Conservation (phyloP, 35 echinoderm and acorn worm species). For the Stichopus chloronotus region DNA sequence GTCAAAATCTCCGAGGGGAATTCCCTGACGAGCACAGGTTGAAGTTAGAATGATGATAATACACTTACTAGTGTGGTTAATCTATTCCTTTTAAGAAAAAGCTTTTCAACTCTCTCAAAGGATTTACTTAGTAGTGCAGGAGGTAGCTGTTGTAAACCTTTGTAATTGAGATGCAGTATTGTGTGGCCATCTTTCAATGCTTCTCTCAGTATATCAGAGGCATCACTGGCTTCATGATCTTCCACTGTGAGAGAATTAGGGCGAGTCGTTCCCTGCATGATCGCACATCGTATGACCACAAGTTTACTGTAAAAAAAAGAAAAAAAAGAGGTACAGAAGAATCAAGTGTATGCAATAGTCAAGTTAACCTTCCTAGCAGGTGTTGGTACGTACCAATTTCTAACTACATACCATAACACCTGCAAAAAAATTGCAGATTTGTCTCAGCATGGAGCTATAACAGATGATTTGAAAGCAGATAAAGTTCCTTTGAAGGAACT, state of each 20-base stretch:
- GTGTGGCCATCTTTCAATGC: conserved; percentile 49
- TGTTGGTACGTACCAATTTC: no score
- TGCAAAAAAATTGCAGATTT: no score
- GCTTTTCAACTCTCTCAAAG: conserved; percentile 42
- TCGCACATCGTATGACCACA: background rate
- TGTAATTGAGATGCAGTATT: conserved; percentile 61
- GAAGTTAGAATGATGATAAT: background rate
- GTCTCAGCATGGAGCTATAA: no score
- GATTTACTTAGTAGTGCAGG: conserved; percentile 23
- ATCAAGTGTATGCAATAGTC: no score
- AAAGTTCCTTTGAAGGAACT: no score
- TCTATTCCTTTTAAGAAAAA: conserved; percentile 50
- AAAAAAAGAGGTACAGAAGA: background rate
- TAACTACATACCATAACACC: no score
- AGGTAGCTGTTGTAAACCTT: conserved; percentile 42
- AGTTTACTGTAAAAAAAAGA: background rate
- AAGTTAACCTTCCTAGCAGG: no score
- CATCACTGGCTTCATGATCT: conserved; percentile 41
- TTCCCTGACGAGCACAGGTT: background rate
- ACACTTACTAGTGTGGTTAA: conserved; percentile 48
- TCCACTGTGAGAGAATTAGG: conserved; percentile 4
- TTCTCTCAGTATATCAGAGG: conserved; percentile 38
- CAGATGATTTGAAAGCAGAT: no score
- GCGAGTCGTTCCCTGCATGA: conserved; percentile 33
- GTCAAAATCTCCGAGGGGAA: background rate